Evolutionary conservation across 1,140 invertebrate species (phyloP), one percentile per base, ranked within the genome.

Genomic region (Drosophila tristis): DNA sequence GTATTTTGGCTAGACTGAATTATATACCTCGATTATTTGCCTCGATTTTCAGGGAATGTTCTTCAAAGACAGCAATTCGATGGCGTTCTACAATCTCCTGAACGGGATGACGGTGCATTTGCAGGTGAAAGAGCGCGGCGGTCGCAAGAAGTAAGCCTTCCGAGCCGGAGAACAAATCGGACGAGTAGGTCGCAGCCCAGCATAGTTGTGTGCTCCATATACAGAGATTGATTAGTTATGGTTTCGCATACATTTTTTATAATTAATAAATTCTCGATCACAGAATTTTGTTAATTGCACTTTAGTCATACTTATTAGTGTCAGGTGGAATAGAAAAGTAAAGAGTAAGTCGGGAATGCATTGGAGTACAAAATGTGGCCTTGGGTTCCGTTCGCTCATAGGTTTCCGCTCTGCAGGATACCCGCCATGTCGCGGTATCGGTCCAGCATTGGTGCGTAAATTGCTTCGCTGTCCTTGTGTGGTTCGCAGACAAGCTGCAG

Each of bases 61-160:
- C 93, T 98, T 99, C 93, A 99, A 99, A 92, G 98, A 99, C 93
- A 98, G 95, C 20, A 98, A 99, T 90, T 95, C 96, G 2, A 93
- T 99, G 91, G 99, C 97, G 0, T 99, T 96, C 93, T 99, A 99
- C 93, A 99, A 99, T 92, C 95, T 99, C 25, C 93, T 95, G 0
- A 95, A 96, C 8, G 96, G 96, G 47, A 96, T 95, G 11, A 93
- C 95, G n/a, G 95, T 99, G 44, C 96, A 97, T 80, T 94, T 99
- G 42, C 96, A 98, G 92, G 93, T 99, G 5, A 99, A 99, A 92
- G 99, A 99, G 93, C 95, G 99, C 93, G 99, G 99, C 92, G 99
- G 99, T 35, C 94, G 98, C 43, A 99, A 99, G 93, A 99, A 99
- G 90, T 99, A 97, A 95, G 15, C 45, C 15, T 16, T 2, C 7